A percentile compares a stretch with the other conserved stretches of the same genome.
Evolutionary conservation across 1,140 invertebrate species (phyloP).

Genomic region (Lethrus apterus): DNA sequence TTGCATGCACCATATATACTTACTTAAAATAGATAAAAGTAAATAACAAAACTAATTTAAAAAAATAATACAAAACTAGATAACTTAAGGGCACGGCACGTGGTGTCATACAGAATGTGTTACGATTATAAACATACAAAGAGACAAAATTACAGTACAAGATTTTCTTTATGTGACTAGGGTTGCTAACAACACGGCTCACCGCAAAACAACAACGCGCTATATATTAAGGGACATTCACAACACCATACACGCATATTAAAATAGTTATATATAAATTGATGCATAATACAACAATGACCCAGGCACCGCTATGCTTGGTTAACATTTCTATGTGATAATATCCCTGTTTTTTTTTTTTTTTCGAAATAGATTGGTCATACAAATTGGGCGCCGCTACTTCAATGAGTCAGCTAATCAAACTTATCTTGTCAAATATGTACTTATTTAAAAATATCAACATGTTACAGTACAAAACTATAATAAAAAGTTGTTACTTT

Average conservation of each 20-base stretch:
- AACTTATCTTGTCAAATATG: constrained; percentile 24
- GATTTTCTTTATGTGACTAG: constrained; percentile 38
- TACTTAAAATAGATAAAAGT: constrained; percentile 16
- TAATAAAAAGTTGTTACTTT: constrained; percentile 13
- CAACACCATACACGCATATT: constrained; percentile 37
- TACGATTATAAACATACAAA: constrained; percentile 23
- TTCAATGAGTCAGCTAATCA: constrained; percentile 21
- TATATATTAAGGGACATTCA: constrained; percentile 40
- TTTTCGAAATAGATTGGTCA: constrained; percentile 38
- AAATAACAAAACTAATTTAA: constrained; percentile 17
- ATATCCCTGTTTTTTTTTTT: constrained; percentile 40
- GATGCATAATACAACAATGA: constrained; percentile 39
- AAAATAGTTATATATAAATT: constrained; percentile 23
- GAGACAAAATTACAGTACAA: constrained; percentile 16
- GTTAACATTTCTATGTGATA: constrained; percentile 35
- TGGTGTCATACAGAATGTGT: constrained; percentile 20
- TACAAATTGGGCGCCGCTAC: constrained; percentile 30
- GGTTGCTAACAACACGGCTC: constrained; percentile 42
- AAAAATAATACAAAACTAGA: constrained; percentile 19
- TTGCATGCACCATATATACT: constrained; percentile 37
- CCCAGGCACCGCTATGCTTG: constrained; percentile 35
- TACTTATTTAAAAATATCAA: constrained; percentile 40
- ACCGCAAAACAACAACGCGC: constrained; percentile 41
- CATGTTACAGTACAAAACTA: constrained; percentile 39
- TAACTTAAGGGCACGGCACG: constrained; percentile 34